Evolutionary conservation across 2,113 vertebrate genomes (phyloP), one percentile per base, ranked within the genome.

Genomic region (Sorex fumeus): DNA sequence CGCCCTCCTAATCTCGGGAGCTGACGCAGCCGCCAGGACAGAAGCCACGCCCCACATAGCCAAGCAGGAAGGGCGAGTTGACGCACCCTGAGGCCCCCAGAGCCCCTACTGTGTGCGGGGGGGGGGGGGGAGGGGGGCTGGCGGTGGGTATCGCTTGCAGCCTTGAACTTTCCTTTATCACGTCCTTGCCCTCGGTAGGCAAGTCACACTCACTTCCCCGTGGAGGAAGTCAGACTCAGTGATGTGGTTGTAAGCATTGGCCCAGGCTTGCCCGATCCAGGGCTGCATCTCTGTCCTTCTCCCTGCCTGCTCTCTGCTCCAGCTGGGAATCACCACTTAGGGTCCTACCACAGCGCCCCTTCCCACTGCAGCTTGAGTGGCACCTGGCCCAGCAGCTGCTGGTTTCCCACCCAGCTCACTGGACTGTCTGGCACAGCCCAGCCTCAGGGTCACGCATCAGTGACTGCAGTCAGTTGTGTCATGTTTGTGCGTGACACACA

Each of bases 141-240:
- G 40, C 47, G 57, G 36, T 0, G 2, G 50, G 36, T 12, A 2
- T 50, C 2, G 0, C 18, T 72, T 36, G 15, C 40, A 8, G 47
- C 10, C 57, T 83, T 53, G n/a, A 57, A 21, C 23, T 10, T 74
- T 79, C 47, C 84, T 88, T 87, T 67, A 83, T 80, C 47, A 43
- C 25, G 36, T 50, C 25, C 28, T 32, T 66, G 84, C 74, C 32
- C 60, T 84, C 27, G 36, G 1, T 28, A 92, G 60, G 76, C 70
- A 71, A 47, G 36, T 34, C 57, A 47, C 18, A 27, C 28, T 90
- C 34, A 57, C 25, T 78, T 78, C 67, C 71, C 45, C 28, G 92
- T 91, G 43, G 34, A 94, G 82, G 93, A 94, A 85, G 82, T 76
- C 2, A n/a, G 60, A 78, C 57, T 72, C 74, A 6, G 3, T 72